A percentile compares a stretch with the other conserved stretches of the same genome.
phyloP scores from a whole-genome alignment of 2,888 invertebrate genomes.

The Papilio demoleus region DNA sequence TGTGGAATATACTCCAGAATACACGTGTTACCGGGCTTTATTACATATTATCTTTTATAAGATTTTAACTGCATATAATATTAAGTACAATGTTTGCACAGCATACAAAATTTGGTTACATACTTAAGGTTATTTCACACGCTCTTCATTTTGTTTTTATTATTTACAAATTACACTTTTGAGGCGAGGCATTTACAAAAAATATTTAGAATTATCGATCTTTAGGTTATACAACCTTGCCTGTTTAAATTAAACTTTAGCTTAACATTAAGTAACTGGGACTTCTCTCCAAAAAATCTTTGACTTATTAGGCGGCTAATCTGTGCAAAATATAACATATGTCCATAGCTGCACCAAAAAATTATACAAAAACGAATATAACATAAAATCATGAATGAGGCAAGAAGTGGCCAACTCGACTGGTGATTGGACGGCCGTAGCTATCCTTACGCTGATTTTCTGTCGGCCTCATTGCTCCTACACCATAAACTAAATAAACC shows the following conservation, averaged over 20 bases:
- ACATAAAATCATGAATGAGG: too few species aligned
- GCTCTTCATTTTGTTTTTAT: conserved; percentile 3
- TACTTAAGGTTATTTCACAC: conserved; percentile 21
- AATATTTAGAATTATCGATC: neutral
- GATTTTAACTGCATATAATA: conserved; percentile 43
- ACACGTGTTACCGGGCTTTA: conserved; percentile 51
- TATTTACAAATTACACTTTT: neutral
- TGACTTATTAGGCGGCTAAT: too few species aligned
- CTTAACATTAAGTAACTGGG: neutral
- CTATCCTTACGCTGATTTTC: too few species aligned
- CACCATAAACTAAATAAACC: too few species aligned
- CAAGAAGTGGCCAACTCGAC: too few species aligned
- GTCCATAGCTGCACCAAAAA: too few species aligned
- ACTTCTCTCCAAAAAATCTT: too few species aligned
- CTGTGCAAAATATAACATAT: too few species aligned
- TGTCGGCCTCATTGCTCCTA: too few species aligned
- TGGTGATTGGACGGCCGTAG: too few species aligned
- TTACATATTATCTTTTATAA: conserved; percentile 48
- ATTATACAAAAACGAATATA: too few species aligned
- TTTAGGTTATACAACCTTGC: neutral
- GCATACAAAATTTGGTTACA: conserved; percentile 11
- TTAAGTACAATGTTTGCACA: conserved; percentile 29
- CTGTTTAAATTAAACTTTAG: neutral
- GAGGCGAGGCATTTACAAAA: neutral
- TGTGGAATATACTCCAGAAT: conserved; percentile 51